Conservation (phyloP, 2,113 vertebrate species). For the Cinclus cinclus region DNA sequence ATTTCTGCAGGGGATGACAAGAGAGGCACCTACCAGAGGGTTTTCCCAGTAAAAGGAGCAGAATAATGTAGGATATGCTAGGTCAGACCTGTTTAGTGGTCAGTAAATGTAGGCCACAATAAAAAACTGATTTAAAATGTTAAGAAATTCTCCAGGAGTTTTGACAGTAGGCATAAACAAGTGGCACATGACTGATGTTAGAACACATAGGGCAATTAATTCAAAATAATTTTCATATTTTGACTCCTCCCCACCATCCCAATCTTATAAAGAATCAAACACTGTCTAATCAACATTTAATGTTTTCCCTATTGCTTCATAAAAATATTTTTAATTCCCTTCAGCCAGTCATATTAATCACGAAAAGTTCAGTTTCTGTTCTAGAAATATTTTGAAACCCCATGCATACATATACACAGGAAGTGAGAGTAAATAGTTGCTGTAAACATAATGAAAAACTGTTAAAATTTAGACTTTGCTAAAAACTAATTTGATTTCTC, state of each 20-base stretch:
- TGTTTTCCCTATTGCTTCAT: neutral
- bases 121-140: neutral
- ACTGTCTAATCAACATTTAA: neutral
- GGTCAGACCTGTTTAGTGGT: neutral
- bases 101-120: neutral
- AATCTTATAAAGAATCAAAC: neutral
- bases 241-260: rapidly evolving
- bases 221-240: neutral
- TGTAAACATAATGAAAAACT: conserved; percentile 9
- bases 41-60: neutral
- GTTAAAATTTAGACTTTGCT: conserved; percentile 36
- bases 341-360: neutral
- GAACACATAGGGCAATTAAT: neutral
- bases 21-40: neutral
- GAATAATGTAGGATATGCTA: neutral
- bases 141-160: neutral
- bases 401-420: neutral
- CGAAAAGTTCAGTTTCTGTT: neutral
- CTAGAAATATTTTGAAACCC: conserved; percentile 2
- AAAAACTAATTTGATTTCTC: conserved; percentile 44
- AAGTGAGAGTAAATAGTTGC: conserved; percentile 33
- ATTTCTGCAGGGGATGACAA: neutral
- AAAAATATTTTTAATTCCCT: neutral
- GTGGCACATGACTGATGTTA: neutral
- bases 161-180: neutral